Conservation (phyloP, 2,888 invertebrate species). For the Lithodes maja region DNA sequence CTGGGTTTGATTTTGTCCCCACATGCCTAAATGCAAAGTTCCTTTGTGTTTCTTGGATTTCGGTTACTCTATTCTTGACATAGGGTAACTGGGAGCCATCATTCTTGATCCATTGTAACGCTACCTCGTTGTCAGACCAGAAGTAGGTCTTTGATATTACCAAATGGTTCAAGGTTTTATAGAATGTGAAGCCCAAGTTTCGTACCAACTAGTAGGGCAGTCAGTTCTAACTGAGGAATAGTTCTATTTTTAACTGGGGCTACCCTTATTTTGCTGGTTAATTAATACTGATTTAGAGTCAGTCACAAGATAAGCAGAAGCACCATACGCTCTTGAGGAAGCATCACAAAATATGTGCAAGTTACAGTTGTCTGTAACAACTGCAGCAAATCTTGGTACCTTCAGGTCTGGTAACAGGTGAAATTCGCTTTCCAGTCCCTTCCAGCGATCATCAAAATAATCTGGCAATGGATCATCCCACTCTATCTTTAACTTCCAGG, state of each 20-base stretch:
- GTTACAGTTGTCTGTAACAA: not conserved
- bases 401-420: not conserved
- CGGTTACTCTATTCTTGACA: not conserved
- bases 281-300: not conserved
- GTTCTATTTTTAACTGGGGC: not conserved
- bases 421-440: not conserved
- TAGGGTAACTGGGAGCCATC: not conserved
- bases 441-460: not conserved
- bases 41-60: not conserved
- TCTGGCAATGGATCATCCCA: slow-evolving; percentile 6
- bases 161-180: not conserved
- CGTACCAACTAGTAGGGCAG: not conserved
- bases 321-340: not conserved
- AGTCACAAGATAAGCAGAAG: not conserved
- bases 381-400: not conserved
- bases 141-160: not conserved
- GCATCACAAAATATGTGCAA: slow-evolving; percentile 18
- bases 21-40: not conserved
- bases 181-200: not conserved
- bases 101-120: slow-evolving; percentile 23
- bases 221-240: not conserved
- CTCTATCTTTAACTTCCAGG: not conserved
- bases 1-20: not conserved
- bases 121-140: slow-evolving; percentile 10
- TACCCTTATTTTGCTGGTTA: not conserved